Evolutionary conservation across 2,113 vertebrate genomes (phyloP), one percentile per base, ranked within the genome.

Genomic region (Stigmatopora argus): DNA sequence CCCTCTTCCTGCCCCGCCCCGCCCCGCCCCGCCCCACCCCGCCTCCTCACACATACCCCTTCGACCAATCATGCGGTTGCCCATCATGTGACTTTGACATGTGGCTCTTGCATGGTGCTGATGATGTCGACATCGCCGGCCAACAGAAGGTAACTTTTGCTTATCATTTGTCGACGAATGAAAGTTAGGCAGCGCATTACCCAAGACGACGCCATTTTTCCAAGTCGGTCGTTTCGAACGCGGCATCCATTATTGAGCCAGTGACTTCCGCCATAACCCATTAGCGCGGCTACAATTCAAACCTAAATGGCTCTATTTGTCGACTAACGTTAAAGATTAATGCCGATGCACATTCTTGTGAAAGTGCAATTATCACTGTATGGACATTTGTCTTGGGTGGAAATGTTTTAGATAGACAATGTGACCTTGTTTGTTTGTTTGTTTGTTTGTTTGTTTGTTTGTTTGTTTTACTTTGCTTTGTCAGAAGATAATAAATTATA

Each of bases 41-140:
- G 6, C 15, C 46, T 17, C 46, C 38, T 41, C 9, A 41, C 38
- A 41, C 38, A 41, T 10, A 53, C 21, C 92, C 93, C 92, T 92
- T 94, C 93, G 92, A 95, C 93, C 95, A 90, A 94, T 97, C 95
- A 96, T 95, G 94, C 96, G 91, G 93, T 93, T 97, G 94, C 91
- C 82, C 96, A 94, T 98, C 94, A 96, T 98, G 94, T 98, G 96
- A 94, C 94, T 95, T 92, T 97, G 95, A 97, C 96, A 98, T 97
- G 93, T 98, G 96, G 92, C 94, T 90, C 89, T 99, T 98, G 95
- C 95, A 98, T 99, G 97, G 94, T 94, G 94, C 94, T 96, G 96
- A 86, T 89, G 96, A 96, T 96, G 96, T 96, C 94, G 91, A 94
- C 97, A 92, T 89, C 94, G 95, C 93, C 95, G 95, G 90, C 93